Base-by-base conservation (phyloP, 2,113 vertebrate genomes). In the Pituophis catenifer region DNA sequence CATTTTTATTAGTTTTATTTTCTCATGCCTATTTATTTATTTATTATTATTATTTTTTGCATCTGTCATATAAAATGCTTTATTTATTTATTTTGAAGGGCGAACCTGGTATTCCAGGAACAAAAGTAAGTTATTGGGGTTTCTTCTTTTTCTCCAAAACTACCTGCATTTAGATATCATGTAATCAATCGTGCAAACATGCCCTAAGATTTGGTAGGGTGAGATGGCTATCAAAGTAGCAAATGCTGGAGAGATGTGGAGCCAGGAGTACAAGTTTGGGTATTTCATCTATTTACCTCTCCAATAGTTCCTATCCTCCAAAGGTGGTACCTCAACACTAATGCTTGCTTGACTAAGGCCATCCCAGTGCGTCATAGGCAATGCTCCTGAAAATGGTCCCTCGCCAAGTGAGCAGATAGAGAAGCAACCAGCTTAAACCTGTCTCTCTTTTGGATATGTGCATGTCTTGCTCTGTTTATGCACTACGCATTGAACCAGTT, bases 31-130 rank as follows among this genome's bases (percentile, higher is more conserved):
- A 21, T 19, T 75, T 88, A 54, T 54, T 55, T 55, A 55, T 86
- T 53, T 53, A 17, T 55, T 17, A 15, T 54, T 54, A 4, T 54
- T 15, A 15, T 55, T 17, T 1, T 55, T 57, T 89, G 11, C 29
- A 92, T 33, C 93, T 90, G 11, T 29, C 10, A 44, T 2, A 85
- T 94, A 94, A 70, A 90, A 24, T 24, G 29, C 48, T 91, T 7
- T 1, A 29, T 29, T 13, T 38, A 2, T 70, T 90, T 90, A 48
- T 93, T 86, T 88, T 70, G 88, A 94, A 97, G 97, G 97, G 97
- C 44, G 97, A 97, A 44, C 97, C 97, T 0, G 97, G 97, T 3
- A 24, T 95, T 91, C 97, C 96, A 93, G 97, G 97, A 17, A 95
- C 94, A 94, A 97, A 98, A 96, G 97, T 97, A 94, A 97, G 93